Base-by-base conservation (phyloP, 2,797 vertebrate genomes). In the Poecilia velifera region DNA sequence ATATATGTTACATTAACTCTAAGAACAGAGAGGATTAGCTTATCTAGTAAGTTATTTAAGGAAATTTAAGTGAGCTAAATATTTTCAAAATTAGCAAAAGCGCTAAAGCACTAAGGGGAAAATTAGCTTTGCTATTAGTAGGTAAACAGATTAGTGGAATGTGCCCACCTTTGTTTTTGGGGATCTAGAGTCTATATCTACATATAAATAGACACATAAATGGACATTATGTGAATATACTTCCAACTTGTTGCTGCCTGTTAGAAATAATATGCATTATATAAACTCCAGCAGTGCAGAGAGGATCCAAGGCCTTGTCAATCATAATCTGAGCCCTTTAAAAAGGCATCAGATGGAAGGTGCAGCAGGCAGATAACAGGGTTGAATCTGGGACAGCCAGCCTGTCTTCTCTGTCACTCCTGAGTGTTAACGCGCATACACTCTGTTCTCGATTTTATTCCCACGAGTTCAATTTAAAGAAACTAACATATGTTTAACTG, bases 361-460 rank as follows among this genome's bases (percentile, higher is more conserved):
- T 80, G 81, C 51, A 82, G 68, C 71, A 10, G 6, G 28, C 22
- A 68, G 88, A 88, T 88, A 88, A 87, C 66, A 77, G 78, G 75
- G 71, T 74, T 81, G 82, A 82, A 89, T 82, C 80, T 87, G 72
- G 87, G 84, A 78, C 84, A 83, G 62, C 31, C 6, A 53, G 68
- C 77, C 79, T 72, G 25, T 71, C 59, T 47, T 45, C 18, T 1
- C 85, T 78, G 71, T 84, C 84, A 79, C 62, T 82, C 79, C 25
- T 77, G 34, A 55, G 66, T 25, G 18, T 59, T 31, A 66, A 51
- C 77, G 28, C 66, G 77, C 49, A 62, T 72, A 39, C 28, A 20
- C 45, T 31, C 25, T 2, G 39, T 64, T 66, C 16, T n/a, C 2
- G 31, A 20, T 49, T 57, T 68, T 25, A 76, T 70, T 77, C 9